Evolutionary conservation across 92 coral and sea anemone species (phyloP).

Genomic region (Umimayanthus chanpuru): DNA sequence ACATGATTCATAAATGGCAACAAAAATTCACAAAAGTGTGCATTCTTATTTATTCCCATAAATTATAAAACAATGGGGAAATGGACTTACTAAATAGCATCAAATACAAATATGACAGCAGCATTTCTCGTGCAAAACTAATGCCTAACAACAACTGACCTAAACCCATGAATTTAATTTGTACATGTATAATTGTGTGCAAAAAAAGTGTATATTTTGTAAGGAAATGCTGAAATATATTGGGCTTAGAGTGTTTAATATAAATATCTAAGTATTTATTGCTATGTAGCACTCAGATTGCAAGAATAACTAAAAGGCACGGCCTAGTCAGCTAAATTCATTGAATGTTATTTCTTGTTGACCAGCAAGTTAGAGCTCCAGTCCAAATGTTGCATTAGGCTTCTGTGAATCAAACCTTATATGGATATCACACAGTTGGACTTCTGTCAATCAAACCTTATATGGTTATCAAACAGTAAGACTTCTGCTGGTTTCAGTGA

Average conservation of each 20-base stretch:
- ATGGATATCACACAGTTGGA: too few species aligned
- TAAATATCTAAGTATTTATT: too few species aligned
- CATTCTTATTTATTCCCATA: neutral
- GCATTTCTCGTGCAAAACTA: neutral
- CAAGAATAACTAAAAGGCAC: too few species aligned
- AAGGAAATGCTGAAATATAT: neutral
- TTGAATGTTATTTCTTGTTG: too few species aligned
- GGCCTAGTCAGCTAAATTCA: too few species aligned
- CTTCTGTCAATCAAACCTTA: too few species aligned
- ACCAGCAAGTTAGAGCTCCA: too few species aligned
- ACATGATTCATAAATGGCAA: neutral
- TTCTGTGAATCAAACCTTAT: too few species aligned
- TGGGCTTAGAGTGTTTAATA: neutral
- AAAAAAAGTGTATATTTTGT: neutral
- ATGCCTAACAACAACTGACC: neutral
- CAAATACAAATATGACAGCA: neutral
- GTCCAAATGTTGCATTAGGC: too few species aligned
- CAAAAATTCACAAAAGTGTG: neutral
- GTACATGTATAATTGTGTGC: neutral
- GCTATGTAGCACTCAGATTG: too few species aligned
- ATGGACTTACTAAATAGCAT: neutral
- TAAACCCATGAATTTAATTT: neutral
- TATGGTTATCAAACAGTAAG: too few species aligned
- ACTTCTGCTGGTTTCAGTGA: too few species aligned
- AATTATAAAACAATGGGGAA: neutral